A percentile compares a stretch with the other conserved stretches of the same genome.
These are phyloP conservation scores for Tyria jacobaeae DNA, from an alignment of 2,888 invertebrate species.

Conservation along the genomic window DNA sequence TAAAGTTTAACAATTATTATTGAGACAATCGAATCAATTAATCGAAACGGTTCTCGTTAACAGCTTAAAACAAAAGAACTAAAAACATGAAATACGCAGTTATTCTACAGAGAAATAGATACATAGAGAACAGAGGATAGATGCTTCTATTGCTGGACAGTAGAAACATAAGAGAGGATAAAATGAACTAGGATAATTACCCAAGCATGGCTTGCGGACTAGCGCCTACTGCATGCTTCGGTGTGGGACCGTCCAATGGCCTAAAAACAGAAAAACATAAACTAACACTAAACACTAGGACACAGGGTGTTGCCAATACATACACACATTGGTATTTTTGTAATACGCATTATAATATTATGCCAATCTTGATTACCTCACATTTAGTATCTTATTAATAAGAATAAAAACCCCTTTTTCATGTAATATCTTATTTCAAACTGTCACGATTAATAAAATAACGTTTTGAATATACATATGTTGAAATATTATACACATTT, in stretches of 20 bases:
- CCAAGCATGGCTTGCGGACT: constrained; percentile 88
- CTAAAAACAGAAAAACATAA: constrained; percentile 88
- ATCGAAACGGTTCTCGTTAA: constrained; percentile 14
- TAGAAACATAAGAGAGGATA: constrained; percentile 17
- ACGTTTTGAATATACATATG: neutral
- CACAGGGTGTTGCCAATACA: constrained; percentile 51
- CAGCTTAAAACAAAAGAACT: neutral
- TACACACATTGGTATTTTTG: constrained; percentile 48
- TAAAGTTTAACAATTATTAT: neutral
- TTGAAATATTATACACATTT: neutral
- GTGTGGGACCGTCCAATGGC: constrained; percentile 87
- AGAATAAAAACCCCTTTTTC: neutral
- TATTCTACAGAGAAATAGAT: neutral
- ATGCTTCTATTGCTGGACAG: neutral
- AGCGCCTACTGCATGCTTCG: constrained; percentile 86
- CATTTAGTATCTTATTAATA: neutral
- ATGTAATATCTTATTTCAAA: neutral
- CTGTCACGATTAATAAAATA: neutral
- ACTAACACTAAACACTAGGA: constrained; percentile 77
- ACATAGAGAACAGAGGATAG: neutral
- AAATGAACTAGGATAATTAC: constrained; percentile 84
- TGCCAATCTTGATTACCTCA: constrained; percentile 1
- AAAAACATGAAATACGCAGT: constrained; percentile 3
- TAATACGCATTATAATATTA: constrained; percentile 55
- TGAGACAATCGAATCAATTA: constrained; percentile 29